Evolutionary conservation across 2,797 vertebrate species (phyloP).

Genomic region (Halcyon leucocephala): DNA sequence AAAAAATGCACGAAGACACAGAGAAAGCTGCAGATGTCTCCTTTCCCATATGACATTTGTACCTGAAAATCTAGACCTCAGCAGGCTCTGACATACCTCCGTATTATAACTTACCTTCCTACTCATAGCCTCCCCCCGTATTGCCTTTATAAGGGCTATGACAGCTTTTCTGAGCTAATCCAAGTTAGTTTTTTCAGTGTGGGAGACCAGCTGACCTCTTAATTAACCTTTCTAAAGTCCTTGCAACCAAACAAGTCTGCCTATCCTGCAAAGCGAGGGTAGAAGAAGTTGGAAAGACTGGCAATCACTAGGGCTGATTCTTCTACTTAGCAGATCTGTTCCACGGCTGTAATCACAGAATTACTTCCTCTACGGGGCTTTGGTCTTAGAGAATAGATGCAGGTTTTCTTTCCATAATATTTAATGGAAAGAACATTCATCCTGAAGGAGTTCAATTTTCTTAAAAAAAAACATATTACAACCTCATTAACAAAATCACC

Average conservation of each 20-base stretch:
- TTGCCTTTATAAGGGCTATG: background rate
- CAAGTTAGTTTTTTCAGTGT: background rate
- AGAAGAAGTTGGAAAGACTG: background rate
- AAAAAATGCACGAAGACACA: accelerated
- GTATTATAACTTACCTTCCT: background rate
- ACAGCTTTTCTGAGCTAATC: background rate
- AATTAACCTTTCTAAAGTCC: background rate
- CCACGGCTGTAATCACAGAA: background rate
- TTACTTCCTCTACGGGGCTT: background rate
- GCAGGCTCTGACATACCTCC: background rate
- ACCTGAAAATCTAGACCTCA: background rate
- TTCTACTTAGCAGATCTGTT: background rate
- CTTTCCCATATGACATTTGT: background rate
- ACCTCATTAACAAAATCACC: background rate
- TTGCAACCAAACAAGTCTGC: background rate
- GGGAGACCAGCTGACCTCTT: background rate
- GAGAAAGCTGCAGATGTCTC: background rate
- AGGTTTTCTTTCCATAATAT: background rate
- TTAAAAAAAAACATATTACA: background rate
- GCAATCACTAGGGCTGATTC: background rate
- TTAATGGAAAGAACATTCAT: background rate
- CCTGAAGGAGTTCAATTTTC: background rate
- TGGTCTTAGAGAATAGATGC: background rate
- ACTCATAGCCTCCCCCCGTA: background rate
- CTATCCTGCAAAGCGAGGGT: background rate